phyloP scores from a whole-genome alignment of 2,113 vertebrate genomes.

The Gymnocephalus cernua region DNA sequence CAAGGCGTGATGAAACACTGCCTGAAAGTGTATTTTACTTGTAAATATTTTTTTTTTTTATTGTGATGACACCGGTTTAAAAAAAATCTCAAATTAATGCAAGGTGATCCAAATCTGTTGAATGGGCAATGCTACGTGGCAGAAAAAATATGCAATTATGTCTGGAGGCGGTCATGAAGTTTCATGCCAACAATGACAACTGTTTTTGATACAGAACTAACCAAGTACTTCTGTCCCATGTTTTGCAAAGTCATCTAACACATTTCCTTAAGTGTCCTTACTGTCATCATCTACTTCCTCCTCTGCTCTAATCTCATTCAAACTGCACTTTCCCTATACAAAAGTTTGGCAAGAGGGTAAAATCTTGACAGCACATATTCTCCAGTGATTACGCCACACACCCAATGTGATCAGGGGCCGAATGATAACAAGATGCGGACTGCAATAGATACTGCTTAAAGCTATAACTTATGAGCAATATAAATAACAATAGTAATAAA shows the following conservation, averaged over 20 bases:
- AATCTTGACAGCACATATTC: constrained; percentile 31
- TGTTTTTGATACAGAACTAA: constrained; percentile 4
- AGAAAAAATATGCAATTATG: not conserved
- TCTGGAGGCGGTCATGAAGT: not conserved
- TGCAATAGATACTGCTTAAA: constrained; percentile 10
- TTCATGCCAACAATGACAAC: not conserved
- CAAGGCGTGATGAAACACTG: not conserved
- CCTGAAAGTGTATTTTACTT: not conserved
- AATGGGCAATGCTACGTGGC: constrained; percentile 6
- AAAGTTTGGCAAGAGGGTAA: not conserved
- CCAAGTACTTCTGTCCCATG: constrained; percentile 6
- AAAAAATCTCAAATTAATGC: not conserved
- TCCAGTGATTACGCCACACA: constrained; percentile 5
- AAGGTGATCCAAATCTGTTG: not conserved
- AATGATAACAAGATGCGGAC: constrained; percentile 18
- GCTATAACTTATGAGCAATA: constrained; percentile 5
- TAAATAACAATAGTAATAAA: constrained; percentile 28
- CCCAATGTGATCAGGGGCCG: not conserved
- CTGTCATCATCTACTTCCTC: constrained; percentile 66
- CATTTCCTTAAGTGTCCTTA: constrained; percentile 46
- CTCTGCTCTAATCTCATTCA: constrained; percentile 67
- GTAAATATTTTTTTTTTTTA: constrained; percentile 12
- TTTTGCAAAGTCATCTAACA: constrained; percentile 60
- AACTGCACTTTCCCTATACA: constrained; percentile 57
- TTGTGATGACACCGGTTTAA: not conserved